Evolutionary conservation across 2,888 invertebrate species (phyloP).

Genomic region (Augiades crinisus): DNA sequence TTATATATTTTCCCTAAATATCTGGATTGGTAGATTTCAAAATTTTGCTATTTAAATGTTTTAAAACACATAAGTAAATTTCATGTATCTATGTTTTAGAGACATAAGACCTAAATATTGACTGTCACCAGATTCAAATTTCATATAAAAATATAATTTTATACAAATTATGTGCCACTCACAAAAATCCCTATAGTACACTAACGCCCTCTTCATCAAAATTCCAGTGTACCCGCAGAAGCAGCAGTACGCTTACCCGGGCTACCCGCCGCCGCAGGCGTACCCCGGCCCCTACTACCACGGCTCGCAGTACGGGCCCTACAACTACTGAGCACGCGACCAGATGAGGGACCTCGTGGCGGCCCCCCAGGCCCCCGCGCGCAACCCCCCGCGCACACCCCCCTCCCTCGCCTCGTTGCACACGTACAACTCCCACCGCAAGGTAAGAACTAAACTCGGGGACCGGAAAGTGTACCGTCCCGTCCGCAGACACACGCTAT

Average conservation of each 20-base stretch:
- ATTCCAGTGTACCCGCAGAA: conserved; percentile 96
- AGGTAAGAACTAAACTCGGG: conserved; percentile 56
- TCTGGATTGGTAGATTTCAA: too few species aligned
- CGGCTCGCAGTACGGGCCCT: conserved; percentile 95
- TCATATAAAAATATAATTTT: too few species aligned
- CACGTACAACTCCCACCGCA: conserved; percentile 73
- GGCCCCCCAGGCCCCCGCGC: conserved; percentile 75
- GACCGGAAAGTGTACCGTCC: conserved; percentile 67
- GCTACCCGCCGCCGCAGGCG: conserved; percentile 90
- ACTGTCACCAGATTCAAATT: too few species aligned
- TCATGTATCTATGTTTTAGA: too few species aligned
- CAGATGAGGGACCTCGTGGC: conserved; percentile 78
- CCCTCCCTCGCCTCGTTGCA: conserved; percentile 48
- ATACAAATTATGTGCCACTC: too few species aligned
- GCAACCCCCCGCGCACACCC: conserved; percentile 50
- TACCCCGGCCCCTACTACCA: conserved; percentile 95
- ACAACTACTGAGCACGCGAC: conserved; percentile 90
- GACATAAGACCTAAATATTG: too few species aligned
- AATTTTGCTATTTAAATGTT: too few species aligned
- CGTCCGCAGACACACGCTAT: conserved; percentile 59
- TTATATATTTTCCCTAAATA: too few species aligned
- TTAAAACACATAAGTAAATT: too few species aligned
- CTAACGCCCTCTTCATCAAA: too few species aligned
- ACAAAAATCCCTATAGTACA: too few species aligned
- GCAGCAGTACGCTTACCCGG: conserved; percentile 95